Evolutionary conservation across 1,140 invertebrate species (phyloP).

Genomic region (Saxidomus purpurata): DNA sequence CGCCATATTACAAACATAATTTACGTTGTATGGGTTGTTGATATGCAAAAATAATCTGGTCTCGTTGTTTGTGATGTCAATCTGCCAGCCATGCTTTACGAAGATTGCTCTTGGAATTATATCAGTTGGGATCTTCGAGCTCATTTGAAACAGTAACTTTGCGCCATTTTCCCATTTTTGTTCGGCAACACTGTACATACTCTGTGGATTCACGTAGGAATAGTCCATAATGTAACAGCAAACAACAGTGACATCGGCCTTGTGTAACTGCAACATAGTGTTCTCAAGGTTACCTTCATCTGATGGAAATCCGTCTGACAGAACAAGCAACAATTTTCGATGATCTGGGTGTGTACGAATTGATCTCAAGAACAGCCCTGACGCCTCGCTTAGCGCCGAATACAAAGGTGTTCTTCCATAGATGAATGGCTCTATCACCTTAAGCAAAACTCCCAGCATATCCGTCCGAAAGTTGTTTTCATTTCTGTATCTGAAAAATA

Average conservation of each 20-base stretch:
- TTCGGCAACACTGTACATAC: background rate
- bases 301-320: conserved; percentile 26
- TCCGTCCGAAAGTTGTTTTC: background rate
- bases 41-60: conserved; percentile 36
- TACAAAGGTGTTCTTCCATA: conserved; percentile 26
- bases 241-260: background rate
- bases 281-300: background rate
- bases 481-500: background rate
- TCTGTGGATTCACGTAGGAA: background rate
- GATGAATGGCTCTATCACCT: conserved; percentile 35
- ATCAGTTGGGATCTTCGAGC: background rate
- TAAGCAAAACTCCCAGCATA: background rate
- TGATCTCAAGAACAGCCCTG: background rate
- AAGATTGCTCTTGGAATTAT: conserved; percentile 2
- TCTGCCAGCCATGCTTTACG: conserved; percentile 1
- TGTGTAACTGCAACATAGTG: background rate
- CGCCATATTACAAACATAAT: background rate
- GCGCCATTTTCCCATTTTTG: conserved; percentile 33
- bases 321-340: conserved; percentile 10
- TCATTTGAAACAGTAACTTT: conserved; percentile 30
- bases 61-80: conserved; percentile 28
- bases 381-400: background rate
- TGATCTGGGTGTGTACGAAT: background rate
- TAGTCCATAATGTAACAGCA: conserved; percentile 20
- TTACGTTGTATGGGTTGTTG: conserved; percentile 18